Percentiles rank a stretch among this genome's conserved stretches.
Conservation (phyloP, 2,888 invertebrate genomes). For the Patella ulyssiponensis region DNA sequence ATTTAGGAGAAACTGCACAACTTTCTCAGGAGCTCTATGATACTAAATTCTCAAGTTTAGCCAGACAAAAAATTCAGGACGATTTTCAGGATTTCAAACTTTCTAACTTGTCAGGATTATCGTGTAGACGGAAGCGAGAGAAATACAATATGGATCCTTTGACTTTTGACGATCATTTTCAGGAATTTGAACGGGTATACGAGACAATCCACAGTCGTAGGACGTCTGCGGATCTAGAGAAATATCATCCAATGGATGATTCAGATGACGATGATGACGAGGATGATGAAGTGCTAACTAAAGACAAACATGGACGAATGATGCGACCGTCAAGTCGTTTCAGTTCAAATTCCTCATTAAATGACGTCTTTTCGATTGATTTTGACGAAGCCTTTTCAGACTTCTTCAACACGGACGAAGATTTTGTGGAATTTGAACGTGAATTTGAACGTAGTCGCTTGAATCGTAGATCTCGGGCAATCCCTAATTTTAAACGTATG, state of each 20-base stretch:
- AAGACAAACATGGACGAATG: constrained; percentile 15
- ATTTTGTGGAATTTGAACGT: constrained; percentile 62
- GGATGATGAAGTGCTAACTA: neutral
- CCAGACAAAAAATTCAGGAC: neutral
- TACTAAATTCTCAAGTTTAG: neutral
- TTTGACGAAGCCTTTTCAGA: constrained; percentile 58
- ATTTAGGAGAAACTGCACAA: neutral
- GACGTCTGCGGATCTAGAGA: constrained; percentile 33
- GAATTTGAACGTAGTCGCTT: constrained; percentile 61
- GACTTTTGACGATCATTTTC: constrained; percentile 63
- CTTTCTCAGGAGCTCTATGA: neutral
- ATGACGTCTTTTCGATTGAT: constrained; percentile 20
- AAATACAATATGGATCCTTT: constrained; percentile 58
- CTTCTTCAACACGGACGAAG: constrained; percentile 64
- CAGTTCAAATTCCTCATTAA: constrained; percentile 14
- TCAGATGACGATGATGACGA: constrained; percentile 17
- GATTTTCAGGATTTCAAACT: constrained; percentile 1
- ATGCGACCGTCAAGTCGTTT: neutral
- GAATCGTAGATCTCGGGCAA: constrained; percentile 51
- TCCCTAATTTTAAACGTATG: constrained; percentile 49
- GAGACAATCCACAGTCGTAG: constrained; percentile 58
- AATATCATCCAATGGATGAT: neutral
- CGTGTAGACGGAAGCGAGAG: neutral
- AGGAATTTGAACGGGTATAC: constrained; percentile 65
- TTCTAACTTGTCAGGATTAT: constrained; percentile 1